Evolutionary conservation across 2,888 invertebrate genomes (phyloP).

Genomic region (Gastrophysa polygoni): DNA sequence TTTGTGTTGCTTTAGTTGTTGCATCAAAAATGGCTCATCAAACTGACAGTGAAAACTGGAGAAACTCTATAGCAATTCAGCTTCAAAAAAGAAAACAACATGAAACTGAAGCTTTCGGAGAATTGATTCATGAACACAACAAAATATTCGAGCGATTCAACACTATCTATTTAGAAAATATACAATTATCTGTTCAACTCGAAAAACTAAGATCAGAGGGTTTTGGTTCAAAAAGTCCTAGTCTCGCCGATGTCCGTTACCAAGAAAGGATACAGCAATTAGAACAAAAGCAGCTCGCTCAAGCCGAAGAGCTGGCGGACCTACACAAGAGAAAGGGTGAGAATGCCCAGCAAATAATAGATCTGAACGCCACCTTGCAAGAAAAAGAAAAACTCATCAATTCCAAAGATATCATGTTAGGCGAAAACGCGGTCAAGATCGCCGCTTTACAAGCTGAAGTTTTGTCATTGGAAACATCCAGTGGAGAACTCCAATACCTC

Average conservation of each 20-base stretch:
- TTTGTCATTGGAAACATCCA: constrained; percentile 71
- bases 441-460: constrained; percentile 75
- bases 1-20: constrained; percentile 14
- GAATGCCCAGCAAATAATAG: constrained; percentile 92
- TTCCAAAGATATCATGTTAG: constrained; percentile 67
- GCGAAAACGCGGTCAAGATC: constrained; percentile 69
- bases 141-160: constrained; percentile 84
- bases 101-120: constrained; percentile 77
- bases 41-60: constrained; percentile 62
- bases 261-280: constrained; percentile 69
- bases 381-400: constrained; percentile 81
- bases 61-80: constrained; percentile 71
- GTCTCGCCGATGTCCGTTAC: constrained; percentile 51
- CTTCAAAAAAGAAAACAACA: constrained; percentile 76
- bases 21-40: constrained; percentile 21
- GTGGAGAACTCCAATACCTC: constrained; percentile 77
- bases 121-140: constrained; percentile 83
- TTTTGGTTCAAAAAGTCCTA: constrained; percentile 46
- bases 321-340: constrained; percentile 89
- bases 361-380: constrained; percentile 82
- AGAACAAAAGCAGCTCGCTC: constrained; percentile 83
- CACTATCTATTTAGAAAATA: constrained; percentile 79
- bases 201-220: constrained; percentile 76
- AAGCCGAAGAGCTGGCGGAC: constrained; percentile 93
- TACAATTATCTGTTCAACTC: constrained; percentile 83